Evolutionary conservation across 2,888 invertebrate genomes (phyloP).

Genomic region (Agrotis exclamationis): DNA sequence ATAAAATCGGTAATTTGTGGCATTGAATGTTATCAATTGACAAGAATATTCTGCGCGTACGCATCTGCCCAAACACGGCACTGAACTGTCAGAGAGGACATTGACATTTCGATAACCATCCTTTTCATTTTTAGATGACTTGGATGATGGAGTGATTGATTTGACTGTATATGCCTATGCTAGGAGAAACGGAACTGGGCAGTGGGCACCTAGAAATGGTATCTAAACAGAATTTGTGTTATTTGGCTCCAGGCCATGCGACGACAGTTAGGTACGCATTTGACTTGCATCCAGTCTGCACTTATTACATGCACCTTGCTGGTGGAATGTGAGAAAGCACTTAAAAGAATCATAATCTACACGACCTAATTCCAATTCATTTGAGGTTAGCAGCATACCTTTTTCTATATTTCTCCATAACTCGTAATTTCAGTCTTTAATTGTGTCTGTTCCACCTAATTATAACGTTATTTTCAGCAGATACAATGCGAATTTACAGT

Average conservation of each 20-base stretch:
- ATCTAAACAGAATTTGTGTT: slow-evolving; percentile 17
- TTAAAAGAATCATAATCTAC: background rate
- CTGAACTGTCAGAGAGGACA: slow-evolving; percentile 9
- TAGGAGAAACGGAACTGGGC: slow-evolving; percentile 5
- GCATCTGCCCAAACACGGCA: background rate
- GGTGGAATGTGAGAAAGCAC: background rate
- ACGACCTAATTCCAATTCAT: too few relatives aligned
- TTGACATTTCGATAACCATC: slow-evolving; percentile 5
- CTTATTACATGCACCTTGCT: background rate
- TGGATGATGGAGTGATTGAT: background rate
- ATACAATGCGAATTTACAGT: background rate
- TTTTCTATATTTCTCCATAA: too few relatives aligned
- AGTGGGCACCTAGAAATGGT: slow-evolving; percentile 5
- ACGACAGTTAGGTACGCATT: slow-evolving; percentile 11
- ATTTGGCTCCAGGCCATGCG: slow-evolving; percentile 41
- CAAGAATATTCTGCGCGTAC: background rate
- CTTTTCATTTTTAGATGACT: background rate
- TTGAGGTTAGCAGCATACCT: too few relatives aligned
- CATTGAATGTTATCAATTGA: background rate
- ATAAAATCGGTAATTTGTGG: background rate
- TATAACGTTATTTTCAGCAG: background rate
- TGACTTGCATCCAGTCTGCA: slow-evolving; percentile 16
- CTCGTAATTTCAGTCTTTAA: background rate
- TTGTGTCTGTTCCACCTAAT: too few relatives aligned
- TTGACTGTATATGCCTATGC: background rate